A percentile compares a stretch with the other conserved stretches of the same genome.
Evolutionary conservation across 2,113 vertebrate genomes (phyloP).

Genomic region (Pteropus alecto): DNA sequence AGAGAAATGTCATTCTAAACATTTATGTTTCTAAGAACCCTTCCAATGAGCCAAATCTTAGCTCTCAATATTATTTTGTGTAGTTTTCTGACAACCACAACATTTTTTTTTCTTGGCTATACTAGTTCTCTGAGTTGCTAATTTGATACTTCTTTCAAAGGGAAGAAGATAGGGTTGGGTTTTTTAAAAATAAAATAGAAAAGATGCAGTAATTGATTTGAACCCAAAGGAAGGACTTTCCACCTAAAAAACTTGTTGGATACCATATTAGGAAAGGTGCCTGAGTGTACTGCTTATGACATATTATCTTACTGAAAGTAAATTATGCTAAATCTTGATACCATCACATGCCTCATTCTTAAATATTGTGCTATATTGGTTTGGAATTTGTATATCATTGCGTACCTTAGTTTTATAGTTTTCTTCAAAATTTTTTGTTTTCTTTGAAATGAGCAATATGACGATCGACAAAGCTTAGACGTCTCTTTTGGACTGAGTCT

Average conservation of each 20-base stretch:
- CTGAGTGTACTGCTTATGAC: background rate
- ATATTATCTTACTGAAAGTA: background rate
- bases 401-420: background rate
- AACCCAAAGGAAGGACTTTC: background rate
- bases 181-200: slow-evolving; percentile 1
- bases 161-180: background rate
- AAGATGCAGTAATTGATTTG: background rate
- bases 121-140: background rate
- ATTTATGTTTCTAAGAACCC: background rate
- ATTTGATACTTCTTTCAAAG: slow-evolving; percentile 6
- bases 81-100: background rate
- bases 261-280: slow-evolving; percentile 3
- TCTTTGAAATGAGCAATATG: background rate
- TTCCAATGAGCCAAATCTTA: background rate
- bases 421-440: background rate
- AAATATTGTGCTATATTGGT: background rate
- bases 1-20: background rate
- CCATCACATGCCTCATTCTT: background rate
- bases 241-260: background rate
- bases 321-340: background rate
- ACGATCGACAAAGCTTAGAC: background rate
- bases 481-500: background rate
- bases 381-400: background rate
- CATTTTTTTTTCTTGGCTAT: background rate
- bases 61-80: background rate